Conservation (phyloP, 1,140 invertebrate species). For the Bacillus rossius region DNA sequence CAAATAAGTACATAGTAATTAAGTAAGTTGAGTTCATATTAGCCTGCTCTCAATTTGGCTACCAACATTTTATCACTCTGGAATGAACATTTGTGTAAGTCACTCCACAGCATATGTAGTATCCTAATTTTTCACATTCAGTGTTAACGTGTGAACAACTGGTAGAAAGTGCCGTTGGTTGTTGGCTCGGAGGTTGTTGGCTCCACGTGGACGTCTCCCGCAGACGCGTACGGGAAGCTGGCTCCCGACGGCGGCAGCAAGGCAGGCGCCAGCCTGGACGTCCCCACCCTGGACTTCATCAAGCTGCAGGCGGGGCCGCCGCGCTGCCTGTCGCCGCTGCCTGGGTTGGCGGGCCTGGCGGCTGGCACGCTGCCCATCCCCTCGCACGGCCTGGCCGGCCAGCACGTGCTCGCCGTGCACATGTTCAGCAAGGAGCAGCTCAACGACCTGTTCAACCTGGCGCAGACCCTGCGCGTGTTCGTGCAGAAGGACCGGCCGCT, state of each 20-base stretch:
- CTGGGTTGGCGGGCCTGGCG: too few relatives aligned
- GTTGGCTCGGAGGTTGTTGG: too few relatives aligned
- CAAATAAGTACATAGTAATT: too few relatives aligned
- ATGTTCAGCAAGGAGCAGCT: conserved; percentile 87
- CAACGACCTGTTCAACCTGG: conserved; percentile 91
- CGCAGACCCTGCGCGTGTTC: conserved; percentile 76
- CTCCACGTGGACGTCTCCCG: too few relatives aligned
- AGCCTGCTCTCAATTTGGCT: too few relatives aligned
- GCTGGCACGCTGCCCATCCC: conserved; percentile 38
- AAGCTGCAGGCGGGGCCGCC: neutral
- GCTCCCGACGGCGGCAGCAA: conserved; percentile 9
- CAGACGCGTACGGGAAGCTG: conserved; percentile 29
- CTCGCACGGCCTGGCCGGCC: conserved; percentile 57
- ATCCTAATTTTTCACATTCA: too few relatives aligned
- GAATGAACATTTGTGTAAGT: too few relatives aligned
- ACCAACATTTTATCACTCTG: too few relatives aligned
- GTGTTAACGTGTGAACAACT: too few relatives aligned
- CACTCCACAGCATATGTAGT: too few relatives aligned
- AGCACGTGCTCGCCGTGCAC: conserved; percentile 79
- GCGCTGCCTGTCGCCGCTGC: neutral
- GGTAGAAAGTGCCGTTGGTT: too few relatives aligned
- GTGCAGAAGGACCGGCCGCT: conserved; percentile 78
- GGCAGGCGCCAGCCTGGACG: neutral
- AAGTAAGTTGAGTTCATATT: too few relatives aligned
- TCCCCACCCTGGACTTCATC: neutral